phyloP scores from a whole-genome alignment of 2,888 invertebrate species.

The Abrostola tripartita region DNA sequence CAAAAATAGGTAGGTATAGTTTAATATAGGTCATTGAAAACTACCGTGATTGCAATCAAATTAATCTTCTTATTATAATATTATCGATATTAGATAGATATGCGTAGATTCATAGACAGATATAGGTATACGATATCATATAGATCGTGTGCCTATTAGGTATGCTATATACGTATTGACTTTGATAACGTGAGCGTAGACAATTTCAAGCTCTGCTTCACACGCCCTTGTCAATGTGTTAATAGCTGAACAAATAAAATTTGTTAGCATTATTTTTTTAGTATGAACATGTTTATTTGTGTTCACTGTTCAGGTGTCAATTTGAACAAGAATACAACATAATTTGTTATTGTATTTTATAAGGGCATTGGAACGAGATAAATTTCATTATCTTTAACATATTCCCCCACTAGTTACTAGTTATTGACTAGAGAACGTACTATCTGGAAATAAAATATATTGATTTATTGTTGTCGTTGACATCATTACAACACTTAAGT shows the following conservation, averaged over 20 bases:
- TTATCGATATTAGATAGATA: not conserved
- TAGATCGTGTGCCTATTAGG: too few species aligned
- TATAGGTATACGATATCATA: not conserved
- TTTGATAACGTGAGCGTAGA: conserved; percentile 2
- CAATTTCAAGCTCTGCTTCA: conserved; percentile 23
- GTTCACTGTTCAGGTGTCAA: too few species aligned
- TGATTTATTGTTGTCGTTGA: too few species aligned
- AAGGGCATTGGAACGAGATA: too few species aligned
- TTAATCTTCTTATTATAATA: not conserved
- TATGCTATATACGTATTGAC: conserved; percentile 1
- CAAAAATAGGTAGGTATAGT: conserved; percentile 7
- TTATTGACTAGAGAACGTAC: too few species aligned
- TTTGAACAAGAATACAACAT: too few species aligned
- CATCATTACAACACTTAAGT: too few species aligned
- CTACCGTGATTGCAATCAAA: not conserved
- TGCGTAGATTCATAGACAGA: not conserved
- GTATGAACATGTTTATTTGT: not conserved
- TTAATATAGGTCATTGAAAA: not conserved
- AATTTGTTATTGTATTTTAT: too few species aligned
- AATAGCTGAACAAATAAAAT: conserved; percentile 4
- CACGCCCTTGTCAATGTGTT: conserved; percentile 3
- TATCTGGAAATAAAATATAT: too few species aligned
- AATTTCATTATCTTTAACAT: too few species aligned
- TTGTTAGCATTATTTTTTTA: conserved; percentile 4
- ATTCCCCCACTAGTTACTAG: too few species aligned